A percentile compares a stretch with the other conserved stretches of the same genome.
These are phyloP conservation scores for Eidolon dupreanum DNA, from an alignment of 2,797 vertebrate species.

Conservation along the genomic window DNA sequence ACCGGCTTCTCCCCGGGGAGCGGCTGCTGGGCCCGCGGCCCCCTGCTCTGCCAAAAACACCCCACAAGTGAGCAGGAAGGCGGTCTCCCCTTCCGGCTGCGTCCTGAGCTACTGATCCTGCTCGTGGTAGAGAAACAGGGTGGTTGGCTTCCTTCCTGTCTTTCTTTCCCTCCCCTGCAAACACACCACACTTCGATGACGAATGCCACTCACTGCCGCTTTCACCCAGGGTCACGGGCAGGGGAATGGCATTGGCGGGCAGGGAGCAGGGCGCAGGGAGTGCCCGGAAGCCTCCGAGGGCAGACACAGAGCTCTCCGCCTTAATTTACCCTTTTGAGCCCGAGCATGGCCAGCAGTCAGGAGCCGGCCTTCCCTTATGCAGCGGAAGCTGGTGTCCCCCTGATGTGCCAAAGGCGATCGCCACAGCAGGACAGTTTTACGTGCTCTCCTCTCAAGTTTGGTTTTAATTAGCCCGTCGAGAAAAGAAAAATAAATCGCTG, in stretches of 20 bases:
- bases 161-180: not conserved
- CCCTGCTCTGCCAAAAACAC: not conserved
- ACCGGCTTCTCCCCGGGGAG: too few species aligned
- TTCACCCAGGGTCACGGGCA: accelerated
- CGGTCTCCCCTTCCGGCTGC: not conserved
- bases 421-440: not conserved
- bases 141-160: not conserved
- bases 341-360: accelerated
- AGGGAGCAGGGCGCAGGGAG: not conserved
- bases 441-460: not conserved
- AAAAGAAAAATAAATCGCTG: conserved; percentile 55
- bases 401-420: not conserved
- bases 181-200: not conserved
- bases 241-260: not conserved
- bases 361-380: not conserved
- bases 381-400: not conserved
- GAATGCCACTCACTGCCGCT: accelerated
- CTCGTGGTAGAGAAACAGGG: not conserved
- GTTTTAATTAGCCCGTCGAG: conserved; percentile 41
- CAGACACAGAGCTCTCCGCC: not conserved
- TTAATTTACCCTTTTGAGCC: not conserved
- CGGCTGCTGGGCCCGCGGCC: too few species aligned
- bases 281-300: not conserved
- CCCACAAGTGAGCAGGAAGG: not conserved
- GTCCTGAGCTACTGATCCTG: not conserved